A percentile compares a stretch with the other conserved stretches of the same genome.
Conservation (phyloP, 1,140 invertebrate species). For the Chelonus insularis region DNA sequence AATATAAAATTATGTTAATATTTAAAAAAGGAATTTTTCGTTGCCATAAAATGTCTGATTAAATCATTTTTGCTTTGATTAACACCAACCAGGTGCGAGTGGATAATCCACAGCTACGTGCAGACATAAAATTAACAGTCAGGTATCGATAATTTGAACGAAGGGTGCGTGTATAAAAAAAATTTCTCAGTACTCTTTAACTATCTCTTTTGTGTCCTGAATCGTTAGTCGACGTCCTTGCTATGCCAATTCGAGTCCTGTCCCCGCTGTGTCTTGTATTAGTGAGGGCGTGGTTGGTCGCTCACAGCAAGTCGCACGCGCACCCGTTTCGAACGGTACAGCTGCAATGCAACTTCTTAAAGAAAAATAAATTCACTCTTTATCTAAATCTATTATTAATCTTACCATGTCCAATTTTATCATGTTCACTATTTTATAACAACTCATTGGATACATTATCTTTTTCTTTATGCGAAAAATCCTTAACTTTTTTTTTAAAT, state of each 20-base stretch:
- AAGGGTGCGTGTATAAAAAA: not conserved
- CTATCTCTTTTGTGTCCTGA: slow-evolving; percentile 38
- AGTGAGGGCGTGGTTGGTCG: slow-evolving; percentile 51
- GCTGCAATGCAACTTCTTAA: not conserved
- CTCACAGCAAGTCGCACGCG: slow-evolving; percentile 38
- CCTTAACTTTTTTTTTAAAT: too few relatives aligned
- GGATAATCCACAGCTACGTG: not conserved
- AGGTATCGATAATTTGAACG: too few relatives aligned
- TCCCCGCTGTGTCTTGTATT: slow-evolving; percentile 35
- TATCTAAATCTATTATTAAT: not conserved
- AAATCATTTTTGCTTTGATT: not conserved
- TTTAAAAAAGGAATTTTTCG: too few relatives aligned
- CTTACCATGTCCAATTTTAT: not conserved
- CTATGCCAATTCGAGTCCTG: slow-evolving; percentile 47
- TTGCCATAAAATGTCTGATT: too few relatives aligned
- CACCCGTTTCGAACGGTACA: slow-evolving; percentile 30
- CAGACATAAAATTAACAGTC: too few relatives aligned
- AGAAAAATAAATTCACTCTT: not conserved
- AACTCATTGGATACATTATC: too few relatives aligned
- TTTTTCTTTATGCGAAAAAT: too few relatives aligned
- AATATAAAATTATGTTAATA: too few relatives aligned
- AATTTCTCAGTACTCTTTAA: not conserved
- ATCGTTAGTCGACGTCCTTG: slow-evolving; percentile 48
- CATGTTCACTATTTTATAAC: not conserved
- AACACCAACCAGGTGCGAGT: not conserved